Percentiles rank a stretch among this genome's conserved stretches.
Evolutionary conservation across 2,113 vertebrate species (phyloP).

Genomic region (Megaleporinus macrocephalus): DNA sequence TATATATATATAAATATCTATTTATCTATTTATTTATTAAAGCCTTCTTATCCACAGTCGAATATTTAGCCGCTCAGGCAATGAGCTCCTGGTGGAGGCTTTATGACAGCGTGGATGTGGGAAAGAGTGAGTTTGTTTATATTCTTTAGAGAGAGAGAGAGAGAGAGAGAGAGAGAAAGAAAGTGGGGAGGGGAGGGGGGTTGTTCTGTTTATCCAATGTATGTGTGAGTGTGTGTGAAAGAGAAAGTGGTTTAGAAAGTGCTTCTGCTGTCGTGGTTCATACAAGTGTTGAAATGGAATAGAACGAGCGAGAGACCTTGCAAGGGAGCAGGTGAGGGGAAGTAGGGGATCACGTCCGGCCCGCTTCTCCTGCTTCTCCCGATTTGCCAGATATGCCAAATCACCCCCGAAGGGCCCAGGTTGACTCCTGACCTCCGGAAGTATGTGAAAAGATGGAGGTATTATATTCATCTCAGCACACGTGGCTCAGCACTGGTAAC

Average conservation of each 20-base stretch:
- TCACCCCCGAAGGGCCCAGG: conserved; percentile 45
- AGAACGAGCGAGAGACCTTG: conserved; percentile 42
- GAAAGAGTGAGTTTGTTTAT: conserved; percentile 54
- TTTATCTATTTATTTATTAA: too few relatives aligned
- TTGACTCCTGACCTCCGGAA: conserved; percentile 44
- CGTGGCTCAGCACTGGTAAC: too few relatives aligned
- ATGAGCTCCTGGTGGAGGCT: conserved; percentile 21
- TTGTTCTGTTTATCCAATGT: conserved; percentile 14
- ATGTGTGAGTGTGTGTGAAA: not conserved
- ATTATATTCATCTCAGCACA: not conserved
- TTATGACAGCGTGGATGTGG: conserved; percentile 41
- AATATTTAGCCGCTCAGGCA: conserved; percentile 32
- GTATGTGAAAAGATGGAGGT: not conserved
- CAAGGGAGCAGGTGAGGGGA: conserved; percentile 52
- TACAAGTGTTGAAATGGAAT: conserved; percentile 45
- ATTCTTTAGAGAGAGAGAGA: conserved; percentile 30
- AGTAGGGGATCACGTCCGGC: conserved; percentile 48
- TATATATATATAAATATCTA: too few relatives aligned
- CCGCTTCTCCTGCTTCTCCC: conserved; percentile 25
- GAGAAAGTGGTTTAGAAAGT: conserved; percentile 29
- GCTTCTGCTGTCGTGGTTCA: conserved; percentile 26
- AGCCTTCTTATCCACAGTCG: conserved; percentile 29
- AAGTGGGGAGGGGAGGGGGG: conserved; percentile 8
- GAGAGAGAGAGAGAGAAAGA: conserved; percentile 14
- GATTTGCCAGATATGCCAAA: conserved; percentile 55